Evolutionary conservation across 2,888 invertebrate species (phyloP).

Genomic region (Drosophila tanythrix): DNA sequence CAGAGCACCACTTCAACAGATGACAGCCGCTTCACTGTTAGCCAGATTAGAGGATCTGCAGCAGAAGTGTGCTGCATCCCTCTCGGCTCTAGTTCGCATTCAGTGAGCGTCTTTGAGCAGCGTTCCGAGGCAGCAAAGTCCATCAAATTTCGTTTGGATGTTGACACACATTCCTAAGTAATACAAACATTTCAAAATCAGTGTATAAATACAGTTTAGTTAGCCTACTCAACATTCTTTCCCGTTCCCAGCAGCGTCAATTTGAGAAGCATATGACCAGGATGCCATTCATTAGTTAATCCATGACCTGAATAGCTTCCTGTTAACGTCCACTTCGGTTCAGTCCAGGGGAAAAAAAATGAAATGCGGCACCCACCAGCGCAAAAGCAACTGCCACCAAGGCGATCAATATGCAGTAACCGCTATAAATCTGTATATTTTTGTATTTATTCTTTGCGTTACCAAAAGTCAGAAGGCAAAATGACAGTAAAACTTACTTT

Average conservation of each 20-base stretch:
- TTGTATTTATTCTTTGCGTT: background rate
- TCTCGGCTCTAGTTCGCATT: too few species aligned
- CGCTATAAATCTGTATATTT: background rate
- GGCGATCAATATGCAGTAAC: background rate
- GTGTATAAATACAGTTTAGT: background rate
- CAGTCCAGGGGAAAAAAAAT: background rate
- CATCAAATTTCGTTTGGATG: background rate
- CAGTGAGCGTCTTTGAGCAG: background rate
- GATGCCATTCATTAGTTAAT: background rate
- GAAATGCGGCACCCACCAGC: background rate
- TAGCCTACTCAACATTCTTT: background rate
- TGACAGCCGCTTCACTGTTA: background rate
- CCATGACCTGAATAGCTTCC: too few species aligned
- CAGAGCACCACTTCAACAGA: background rate
- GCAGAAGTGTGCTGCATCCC: background rate
- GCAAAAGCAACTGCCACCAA: too few species aligned
- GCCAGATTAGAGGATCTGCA: background rate
- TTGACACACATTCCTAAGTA: background rate
- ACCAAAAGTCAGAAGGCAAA: background rate
- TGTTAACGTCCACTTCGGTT: background rate
- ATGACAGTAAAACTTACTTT: background rate
- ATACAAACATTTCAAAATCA: background rate
- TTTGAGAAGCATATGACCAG: background rate
- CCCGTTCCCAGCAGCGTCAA: background rate
- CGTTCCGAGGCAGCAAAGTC: background rate